Conservation (phyloP, 2,113 vertebrate species). For the Eleginops maclovinus region DNA sequence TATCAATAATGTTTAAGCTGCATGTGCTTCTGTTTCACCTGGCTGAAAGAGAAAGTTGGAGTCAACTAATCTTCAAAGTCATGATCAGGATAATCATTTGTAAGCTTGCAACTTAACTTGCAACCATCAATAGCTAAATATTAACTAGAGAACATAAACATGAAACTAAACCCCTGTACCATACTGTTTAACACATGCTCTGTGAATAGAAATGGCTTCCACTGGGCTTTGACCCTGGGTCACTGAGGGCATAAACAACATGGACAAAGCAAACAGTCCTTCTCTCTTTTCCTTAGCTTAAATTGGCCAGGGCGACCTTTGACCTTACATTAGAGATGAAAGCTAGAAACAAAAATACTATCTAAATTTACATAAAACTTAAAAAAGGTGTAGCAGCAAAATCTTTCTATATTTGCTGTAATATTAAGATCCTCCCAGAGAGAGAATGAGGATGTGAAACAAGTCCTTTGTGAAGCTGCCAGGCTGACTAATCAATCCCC, state of each 20-base stretch:
- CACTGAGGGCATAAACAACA: background rate
- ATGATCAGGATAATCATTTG: background rate
- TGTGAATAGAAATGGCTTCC: background rate
- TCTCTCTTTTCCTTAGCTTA: background rate
- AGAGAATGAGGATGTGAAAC: slow-evolving; percentile 68
- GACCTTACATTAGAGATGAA: background rate
- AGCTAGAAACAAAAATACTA: background rate
- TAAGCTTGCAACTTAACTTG: background rate
- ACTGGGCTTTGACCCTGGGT: slow-evolving; percentile 4
- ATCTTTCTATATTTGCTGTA: background rate
- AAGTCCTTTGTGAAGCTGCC: background rate
- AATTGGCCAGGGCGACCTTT: too few relatives aligned
- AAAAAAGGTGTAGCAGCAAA: too few relatives aligned
- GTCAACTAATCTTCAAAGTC: background rate
- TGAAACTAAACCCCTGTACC: background rate
- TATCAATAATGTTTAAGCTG: background rate
- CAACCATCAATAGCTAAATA: slow-evolving; percentile 6
- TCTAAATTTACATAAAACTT: too few relatives aligned
- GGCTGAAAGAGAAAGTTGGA: background rate
- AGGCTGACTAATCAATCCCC: background rate
- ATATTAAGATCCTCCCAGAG: background rate
- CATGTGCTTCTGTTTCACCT: background rate
- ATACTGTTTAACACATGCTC: background rate
- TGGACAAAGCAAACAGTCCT: background rate
- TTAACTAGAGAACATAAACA: slow-evolving; percentile 6